Percentiles rank a stretch among this genome's conserved stretches.
Evolutionary conservation across 1,140 invertebrate species (phyloP).

Genomic region (Drosophila tristis): DNA sequence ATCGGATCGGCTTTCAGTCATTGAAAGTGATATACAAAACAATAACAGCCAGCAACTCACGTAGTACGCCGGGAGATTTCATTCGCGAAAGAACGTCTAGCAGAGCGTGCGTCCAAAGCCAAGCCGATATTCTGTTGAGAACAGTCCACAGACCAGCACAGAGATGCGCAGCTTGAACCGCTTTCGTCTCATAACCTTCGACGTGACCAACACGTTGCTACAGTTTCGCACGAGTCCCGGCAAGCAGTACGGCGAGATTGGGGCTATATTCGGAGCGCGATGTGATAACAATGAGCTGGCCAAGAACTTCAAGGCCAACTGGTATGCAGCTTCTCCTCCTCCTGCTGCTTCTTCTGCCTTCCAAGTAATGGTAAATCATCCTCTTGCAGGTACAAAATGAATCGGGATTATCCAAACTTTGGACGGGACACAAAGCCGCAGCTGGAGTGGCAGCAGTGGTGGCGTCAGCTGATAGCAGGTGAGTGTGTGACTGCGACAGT

Average conservation of each 20-base stretch:
- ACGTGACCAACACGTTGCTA: slow-evolving; percentile 93
- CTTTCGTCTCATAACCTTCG: slow-evolving; percentile 91
- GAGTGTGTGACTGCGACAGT: slow-evolving; percentile 10
- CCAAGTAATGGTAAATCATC: neutral
- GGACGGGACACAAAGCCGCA: slow-evolving; percentile 86
- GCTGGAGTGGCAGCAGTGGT: slow-evolving; percentile 92
- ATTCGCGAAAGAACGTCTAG: slow-evolving; percentile 15
- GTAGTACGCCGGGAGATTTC: slow-evolving; percentile 49
- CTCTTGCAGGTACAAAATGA: slow-evolving; percentile 85
- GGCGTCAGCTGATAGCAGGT: slow-evolving; percentile 86
- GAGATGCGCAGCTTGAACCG: slow-evolving; percentile 83
- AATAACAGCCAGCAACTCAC: slow-evolving; percentile 47
- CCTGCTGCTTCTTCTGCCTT: too few relatives aligned
- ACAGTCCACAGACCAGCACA: neutral
- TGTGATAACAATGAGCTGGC: slow-evolving; percentile 87
- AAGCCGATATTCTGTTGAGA: neutral
- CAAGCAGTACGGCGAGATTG: slow-evolving; percentile 90
- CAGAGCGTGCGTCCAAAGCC: slow-evolving; percentile 15
- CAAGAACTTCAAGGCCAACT: slow-evolving; percentile 88
- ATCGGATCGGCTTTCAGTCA: slow-evolving; percentile 28
- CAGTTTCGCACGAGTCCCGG: slow-evolving; percentile 89
- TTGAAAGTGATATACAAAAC: slow-evolving; percentile 29
- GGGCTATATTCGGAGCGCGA: slow-evolving; percentile 88
- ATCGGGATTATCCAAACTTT: slow-evolving; percentile 91
- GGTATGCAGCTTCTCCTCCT: slow-evolving; percentile 31